Evolutionary conservation across 2,113 vertebrate species (phyloP).

Genomic region (Pterocles burchelli): DNA sequence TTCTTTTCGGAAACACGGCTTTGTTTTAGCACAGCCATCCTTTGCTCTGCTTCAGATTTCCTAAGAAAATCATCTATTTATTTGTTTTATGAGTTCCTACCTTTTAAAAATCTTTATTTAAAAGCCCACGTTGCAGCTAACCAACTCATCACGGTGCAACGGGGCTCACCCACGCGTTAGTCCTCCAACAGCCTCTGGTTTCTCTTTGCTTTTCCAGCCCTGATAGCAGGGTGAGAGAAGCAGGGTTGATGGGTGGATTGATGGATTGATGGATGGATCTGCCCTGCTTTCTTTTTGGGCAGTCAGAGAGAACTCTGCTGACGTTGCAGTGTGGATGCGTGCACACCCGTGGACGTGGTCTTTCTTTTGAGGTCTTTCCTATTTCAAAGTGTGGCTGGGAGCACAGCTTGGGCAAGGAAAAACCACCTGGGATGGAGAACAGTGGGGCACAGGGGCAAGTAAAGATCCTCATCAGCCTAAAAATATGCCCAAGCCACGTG

Average conservation of each 20-base stretch:
- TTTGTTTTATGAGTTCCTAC: background rate
- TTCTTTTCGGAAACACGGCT: rapidly evolving
- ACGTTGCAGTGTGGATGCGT: background rate
- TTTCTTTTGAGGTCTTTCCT: background rate
- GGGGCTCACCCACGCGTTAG: rapidly evolving
- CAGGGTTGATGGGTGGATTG: rapidly evolving
- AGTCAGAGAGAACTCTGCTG: background rate
- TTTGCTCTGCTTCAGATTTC: background rate
- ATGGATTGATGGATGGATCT: background rate
- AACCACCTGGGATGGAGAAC: background rate
- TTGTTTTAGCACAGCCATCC: background rate
- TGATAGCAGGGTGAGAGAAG: background rate
- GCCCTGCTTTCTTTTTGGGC: background rate
- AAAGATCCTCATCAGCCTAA: background rate
- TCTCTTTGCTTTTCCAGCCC: background rate
- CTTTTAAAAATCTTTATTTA: background rate
- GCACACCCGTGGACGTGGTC: rapidly evolving
- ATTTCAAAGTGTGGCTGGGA: background rate
- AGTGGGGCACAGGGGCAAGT: background rate
- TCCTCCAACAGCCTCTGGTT: background rate
- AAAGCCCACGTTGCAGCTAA: background rate
- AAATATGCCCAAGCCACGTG: background rate
- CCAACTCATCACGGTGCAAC: rapidly evolving
- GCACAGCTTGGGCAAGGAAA: background rate
- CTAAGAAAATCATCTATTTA: background rate